These are phyloP conservation scores for Anticlea derivata DNA, from an alignment of 2,888 invertebrate genomes.

Conservation along the genomic window DNA sequence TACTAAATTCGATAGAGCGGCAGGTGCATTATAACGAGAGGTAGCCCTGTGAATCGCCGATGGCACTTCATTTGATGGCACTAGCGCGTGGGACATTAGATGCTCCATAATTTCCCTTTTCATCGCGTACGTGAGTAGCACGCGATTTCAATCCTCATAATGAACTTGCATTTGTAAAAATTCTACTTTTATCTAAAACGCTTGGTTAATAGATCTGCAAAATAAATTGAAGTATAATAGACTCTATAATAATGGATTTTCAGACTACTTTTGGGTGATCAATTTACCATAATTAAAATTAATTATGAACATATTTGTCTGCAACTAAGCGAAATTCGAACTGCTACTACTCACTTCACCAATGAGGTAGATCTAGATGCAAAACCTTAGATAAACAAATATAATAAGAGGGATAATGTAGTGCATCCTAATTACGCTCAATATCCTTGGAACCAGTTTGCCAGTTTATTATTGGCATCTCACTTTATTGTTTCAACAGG, in stretches of 20 bases:
- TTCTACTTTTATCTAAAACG: no score
- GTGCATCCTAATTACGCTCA: conserved; percentile 20
- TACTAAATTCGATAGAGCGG: conserved; percentile 32
- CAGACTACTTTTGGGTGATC: no score
- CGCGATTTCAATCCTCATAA: background rate
- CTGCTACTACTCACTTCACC: background rate
- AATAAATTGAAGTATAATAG: no score
- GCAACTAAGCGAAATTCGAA: no score
- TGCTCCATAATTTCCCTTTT: conserved; percentile 45
- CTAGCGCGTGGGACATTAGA: conserved; percentile 45
- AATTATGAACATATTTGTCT: no score
- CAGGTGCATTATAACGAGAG: conserved; percentile 43
- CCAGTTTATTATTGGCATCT: conserved; percentile 17
- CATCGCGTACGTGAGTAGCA: conserved; percentile 17
- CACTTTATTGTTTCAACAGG: conserved; percentile 22
- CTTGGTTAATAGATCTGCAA: no score
- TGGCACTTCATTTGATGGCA: conserved; percentile 54
- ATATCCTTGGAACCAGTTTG: conserved; percentile 14
- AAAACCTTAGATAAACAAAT: conserved; percentile 15
- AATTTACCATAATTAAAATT: no score
- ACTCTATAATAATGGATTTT: no score
- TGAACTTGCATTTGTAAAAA: background rate
- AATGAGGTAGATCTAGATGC: conserved; percentile 2
- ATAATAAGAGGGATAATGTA: conserved; percentile 7
- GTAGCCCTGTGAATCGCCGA: conserved; percentile 44